A percentile compares a stretch with the other conserved stretches of the same genome.
phyloP scores from a whole-genome alignment of 2,113 vertebrate species.

The Numida meleagris region DNA sequence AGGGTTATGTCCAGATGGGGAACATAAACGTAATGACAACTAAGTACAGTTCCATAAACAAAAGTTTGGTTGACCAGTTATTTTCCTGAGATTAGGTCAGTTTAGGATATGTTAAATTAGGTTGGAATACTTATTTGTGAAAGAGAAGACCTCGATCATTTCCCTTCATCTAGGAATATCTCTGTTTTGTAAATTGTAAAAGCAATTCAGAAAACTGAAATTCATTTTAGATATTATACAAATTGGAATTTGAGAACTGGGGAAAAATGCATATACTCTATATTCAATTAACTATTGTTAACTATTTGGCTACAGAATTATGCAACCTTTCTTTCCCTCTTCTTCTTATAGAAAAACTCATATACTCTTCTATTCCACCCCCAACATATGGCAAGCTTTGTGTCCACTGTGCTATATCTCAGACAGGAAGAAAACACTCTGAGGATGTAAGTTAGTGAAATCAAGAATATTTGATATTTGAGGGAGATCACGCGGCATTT shows the following conservation, averaged over 20 bases:
- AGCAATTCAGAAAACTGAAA: background rate
- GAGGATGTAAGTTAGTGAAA: background rate
- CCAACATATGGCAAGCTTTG: background rate
- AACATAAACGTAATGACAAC: background rate
- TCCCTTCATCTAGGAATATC: background rate
- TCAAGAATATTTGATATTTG: background rate
- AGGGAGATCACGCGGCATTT: no score
- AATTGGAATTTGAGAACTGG: background rate
- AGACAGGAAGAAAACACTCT: background rate
- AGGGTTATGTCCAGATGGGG: background rate
- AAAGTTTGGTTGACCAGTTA: background rate
- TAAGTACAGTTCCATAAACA: background rate
- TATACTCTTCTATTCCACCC: background rate
- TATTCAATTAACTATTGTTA: background rate
- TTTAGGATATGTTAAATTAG: background rate
- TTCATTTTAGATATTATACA: background rate
- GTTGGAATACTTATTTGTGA: background rate
- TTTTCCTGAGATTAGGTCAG: background rate
- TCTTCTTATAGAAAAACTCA: background rate
- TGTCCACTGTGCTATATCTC: background rate
- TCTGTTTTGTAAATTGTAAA: background rate
- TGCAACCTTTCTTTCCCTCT: background rate
- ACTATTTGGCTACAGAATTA: background rate
- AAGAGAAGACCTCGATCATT: background rate
- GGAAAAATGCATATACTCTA: background rate